Conservation (phyloP, 1,140 invertebrate species). For the Drosophila gunungcola region DNA sequence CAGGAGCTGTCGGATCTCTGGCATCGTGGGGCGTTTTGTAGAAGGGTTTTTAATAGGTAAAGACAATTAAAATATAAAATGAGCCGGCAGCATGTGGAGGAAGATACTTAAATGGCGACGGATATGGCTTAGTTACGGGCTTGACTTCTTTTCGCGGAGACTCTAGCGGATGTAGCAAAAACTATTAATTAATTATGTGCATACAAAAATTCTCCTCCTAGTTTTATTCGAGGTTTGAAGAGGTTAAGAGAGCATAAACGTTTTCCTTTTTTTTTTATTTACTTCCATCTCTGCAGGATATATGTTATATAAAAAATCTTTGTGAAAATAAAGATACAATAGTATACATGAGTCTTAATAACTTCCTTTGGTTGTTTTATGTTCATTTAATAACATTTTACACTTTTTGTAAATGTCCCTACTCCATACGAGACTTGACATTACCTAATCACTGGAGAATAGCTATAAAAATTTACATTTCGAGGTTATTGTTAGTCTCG, state of each 20-base stretch:
- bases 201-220: no score
- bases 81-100: constrained; percentile 18
- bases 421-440: no score
- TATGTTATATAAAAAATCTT: no score
- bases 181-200: not conserved
- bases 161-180: not conserved
- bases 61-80: constrained; percentile 32
- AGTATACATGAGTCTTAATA: no score
- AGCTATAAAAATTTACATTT: constrained; percentile 10
- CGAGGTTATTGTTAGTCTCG: constrained; percentile 32
- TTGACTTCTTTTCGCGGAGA: not conserved
- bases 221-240: no score
- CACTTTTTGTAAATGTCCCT: no score
- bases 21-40: constrained; percentile 33
- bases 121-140: not conserved
- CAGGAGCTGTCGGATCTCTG: constrained; percentile 8
- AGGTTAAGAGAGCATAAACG: no score
- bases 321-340: no score
- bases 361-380: no score
- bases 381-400: no score
- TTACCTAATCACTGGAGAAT: constrained; percentile 12
- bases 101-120: not conserved
- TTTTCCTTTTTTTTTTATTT: no score
- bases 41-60: constrained; percentile 38
- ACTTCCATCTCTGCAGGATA: no score